A percentile compares a stretch with the other conserved stretches of the same genome.
Evolutionary conservation across 2,888 invertebrate genomes (phyloP).

Genomic region (Eumerus sabulonum): DNA sequence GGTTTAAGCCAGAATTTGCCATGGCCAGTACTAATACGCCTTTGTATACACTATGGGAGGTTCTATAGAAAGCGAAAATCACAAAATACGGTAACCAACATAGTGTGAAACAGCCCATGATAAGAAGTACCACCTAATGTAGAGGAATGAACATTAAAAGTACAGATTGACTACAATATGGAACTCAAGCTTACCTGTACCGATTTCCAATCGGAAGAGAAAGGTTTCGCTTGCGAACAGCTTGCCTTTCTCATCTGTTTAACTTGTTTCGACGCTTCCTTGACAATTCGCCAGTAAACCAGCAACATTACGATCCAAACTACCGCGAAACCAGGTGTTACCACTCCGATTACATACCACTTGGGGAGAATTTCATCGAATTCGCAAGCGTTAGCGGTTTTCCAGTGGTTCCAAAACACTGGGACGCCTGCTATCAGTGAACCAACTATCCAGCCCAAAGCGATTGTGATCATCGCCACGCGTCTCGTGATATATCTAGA

Average conservation of each 20-base stretch:
- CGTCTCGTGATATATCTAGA: slow-evolving; percentile 85
- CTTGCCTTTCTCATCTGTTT: slow-evolving; percentile 82
- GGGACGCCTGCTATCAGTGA: slow-evolving; percentile 85
- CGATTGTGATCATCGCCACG: slow-evolving; percentile 83
- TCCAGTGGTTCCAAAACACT: slow-evolving; percentile 89
- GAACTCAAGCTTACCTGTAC: slow-evolving; percentile 82
- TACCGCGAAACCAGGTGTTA: slow-evolving; percentile 86
- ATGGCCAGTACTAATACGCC: slow-evolving; percentile 86
- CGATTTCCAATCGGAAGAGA: slow-evolving; percentile 86
- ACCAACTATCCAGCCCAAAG: slow-evolving; percentile 84
- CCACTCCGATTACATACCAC: slow-evolving; percentile 79
- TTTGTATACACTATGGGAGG: slow-evolving; percentile 82
- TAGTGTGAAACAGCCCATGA: slow-evolving; percentile 88
- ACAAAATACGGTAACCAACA: slow-evolving; percentile 91
- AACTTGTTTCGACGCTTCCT: slow-evolving; percentile 87
- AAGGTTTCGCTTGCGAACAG: slow-evolving; percentile 77
- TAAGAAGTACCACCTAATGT: slow-evolving; percentile 86
- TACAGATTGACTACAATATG: not conserved
- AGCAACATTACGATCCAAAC: slow-evolving; percentile 88
- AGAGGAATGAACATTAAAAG: not conserved
- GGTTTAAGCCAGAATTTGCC: slow-evolving; percentile 89
- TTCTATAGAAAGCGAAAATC: slow-evolving; percentile 80
- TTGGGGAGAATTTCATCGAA: slow-evolving; percentile 83
- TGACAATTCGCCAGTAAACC: slow-evolving; percentile 88
- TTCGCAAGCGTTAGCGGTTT: slow-evolving; percentile 82